phyloP scores from a whole-genome alignment of 1,140 invertebrate genomes.

The Aphaenogaster ashmeadi region DNA sequence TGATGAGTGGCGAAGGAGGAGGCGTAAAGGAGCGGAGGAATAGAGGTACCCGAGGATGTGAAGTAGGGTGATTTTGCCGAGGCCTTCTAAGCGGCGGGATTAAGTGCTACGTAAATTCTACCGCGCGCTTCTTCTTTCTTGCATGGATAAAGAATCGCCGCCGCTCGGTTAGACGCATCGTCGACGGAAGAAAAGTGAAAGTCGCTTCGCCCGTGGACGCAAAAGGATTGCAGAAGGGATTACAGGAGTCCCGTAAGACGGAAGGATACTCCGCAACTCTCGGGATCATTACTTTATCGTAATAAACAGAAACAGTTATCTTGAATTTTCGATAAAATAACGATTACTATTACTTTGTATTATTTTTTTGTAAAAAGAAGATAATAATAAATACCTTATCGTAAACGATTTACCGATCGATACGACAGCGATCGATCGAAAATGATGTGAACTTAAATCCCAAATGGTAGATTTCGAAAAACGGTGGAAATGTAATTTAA shows the following conservation, averaged over 20 bases:
- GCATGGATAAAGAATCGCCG: constrained; percentile 83
- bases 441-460: background rate
- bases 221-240: constrained; percentile 44
- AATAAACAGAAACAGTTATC: background rate
- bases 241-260: constrained; percentile 40
- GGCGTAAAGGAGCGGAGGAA: constrained; percentile 81
- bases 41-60: constrained; percentile 80
- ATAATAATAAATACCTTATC: background rate
- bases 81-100: constrained; percentile 84
- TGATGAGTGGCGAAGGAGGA: constrained; percentile 79
- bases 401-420: background rate
- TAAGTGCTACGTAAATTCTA: constrained; percentile 86
- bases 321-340: background rate
- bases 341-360: background rate
- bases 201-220: constrained; percentile 47
- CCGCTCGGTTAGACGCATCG: constrained; percentile 78
- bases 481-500: background rate
- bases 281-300: constrained; percentile 25
- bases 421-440: background rate
- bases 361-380: background rate
- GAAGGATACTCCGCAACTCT: background rate
- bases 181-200: constrained; percentile 70
- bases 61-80: constrained; percentile 82
- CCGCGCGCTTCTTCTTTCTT: constrained; percentile 66
- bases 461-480: background rate